These are phyloP conservation scores for Lateolabrax maculatus DNA, from an alignment of 2,797 vertebrate species.

Conservation along the genomic window DNA sequence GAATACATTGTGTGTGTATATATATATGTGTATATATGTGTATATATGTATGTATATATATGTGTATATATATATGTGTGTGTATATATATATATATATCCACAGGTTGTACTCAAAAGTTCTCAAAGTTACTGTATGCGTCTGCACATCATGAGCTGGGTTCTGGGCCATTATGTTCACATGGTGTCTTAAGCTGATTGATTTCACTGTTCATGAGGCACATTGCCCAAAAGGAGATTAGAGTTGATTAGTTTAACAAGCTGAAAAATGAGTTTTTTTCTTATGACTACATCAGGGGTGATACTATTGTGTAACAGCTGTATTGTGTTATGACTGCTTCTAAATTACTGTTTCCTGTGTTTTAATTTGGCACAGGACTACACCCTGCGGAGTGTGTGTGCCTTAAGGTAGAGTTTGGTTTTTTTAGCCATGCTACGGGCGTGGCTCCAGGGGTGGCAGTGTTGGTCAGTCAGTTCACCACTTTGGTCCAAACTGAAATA, in stretches of 20 bases:
- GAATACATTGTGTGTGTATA: constrained; percentile 9
- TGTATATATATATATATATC: no score
- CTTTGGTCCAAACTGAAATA: constrained; percentile 15
- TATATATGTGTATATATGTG: no score
- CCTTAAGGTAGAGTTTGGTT: neutral
- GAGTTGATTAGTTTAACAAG: constrained; percentile 64
- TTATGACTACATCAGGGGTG: constrained; percentile 10
- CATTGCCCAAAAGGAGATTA: constrained; percentile 45
- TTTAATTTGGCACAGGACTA: constrained; percentile 25
- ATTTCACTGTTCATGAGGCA: constrained; percentile 52
- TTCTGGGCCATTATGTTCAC: constrained; percentile 28
- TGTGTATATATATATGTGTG: no score
- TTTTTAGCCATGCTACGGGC: neutral
- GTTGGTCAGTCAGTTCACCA: no score
- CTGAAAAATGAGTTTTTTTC: constrained; percentile 54
- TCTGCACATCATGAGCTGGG: constrained; percentile 20
- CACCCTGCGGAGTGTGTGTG: constrained; percentile 10
- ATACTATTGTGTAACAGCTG: constrained; percentile 36
- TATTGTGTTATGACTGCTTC: constrained; percentile 39
- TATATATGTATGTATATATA: no score
- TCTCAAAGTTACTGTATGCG: neutral
- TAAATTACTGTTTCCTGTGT: constrained; percentile 44
- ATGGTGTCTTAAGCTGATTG: constrained; percentile 43
- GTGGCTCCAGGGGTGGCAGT: no score
- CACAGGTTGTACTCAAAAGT: constrained; percentile 21